These are phyloP conservation scores for Graptemys geographica DNA, from an alignment of 2,797 vertebrate genomes.

Conservation along the genomic window DNA sequence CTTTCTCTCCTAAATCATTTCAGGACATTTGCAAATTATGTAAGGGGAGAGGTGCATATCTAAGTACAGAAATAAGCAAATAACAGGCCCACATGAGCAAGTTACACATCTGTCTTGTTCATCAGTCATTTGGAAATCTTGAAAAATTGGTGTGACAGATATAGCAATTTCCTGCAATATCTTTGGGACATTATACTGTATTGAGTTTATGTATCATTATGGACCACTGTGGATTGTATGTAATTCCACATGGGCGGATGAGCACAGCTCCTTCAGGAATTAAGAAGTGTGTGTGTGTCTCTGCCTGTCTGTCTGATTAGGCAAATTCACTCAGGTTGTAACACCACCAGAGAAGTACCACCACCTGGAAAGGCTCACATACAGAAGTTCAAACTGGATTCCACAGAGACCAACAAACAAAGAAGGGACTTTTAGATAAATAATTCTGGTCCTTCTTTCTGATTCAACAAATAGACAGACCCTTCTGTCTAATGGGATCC, in stretches of 20 bases:
- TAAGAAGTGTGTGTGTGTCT: background rate
- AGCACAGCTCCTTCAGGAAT: background rate
- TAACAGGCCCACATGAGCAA: background rate
- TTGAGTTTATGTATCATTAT: background rate
- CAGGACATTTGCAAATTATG: background rate
- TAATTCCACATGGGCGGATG: background rate
- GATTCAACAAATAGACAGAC: too few species aligned
- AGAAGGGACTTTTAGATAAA: background rate
- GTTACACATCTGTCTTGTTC: background rate
- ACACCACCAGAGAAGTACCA: background rate
- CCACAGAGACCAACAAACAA: background rate
- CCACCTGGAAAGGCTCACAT: background rate
- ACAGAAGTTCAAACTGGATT: background rate
- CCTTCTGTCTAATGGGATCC: too few species aligned
- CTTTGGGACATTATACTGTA: background rate
- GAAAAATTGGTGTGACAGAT: background rate
- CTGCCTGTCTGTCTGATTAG: too few species aligned
- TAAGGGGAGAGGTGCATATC: background rate
- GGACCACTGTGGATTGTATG: background rate
- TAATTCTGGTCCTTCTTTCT: background rate
- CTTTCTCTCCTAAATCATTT: conserved; percentile 21
- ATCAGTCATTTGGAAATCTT: background rate
- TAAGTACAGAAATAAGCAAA: background rate
- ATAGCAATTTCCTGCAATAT: background rate
- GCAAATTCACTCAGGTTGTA: too few species aligned